These are phyloP conservation scores for Aeoliscus strigatus DNA, from an alignment of 2,797 vertebrate species.

Conservation along the genomic window DNA sequence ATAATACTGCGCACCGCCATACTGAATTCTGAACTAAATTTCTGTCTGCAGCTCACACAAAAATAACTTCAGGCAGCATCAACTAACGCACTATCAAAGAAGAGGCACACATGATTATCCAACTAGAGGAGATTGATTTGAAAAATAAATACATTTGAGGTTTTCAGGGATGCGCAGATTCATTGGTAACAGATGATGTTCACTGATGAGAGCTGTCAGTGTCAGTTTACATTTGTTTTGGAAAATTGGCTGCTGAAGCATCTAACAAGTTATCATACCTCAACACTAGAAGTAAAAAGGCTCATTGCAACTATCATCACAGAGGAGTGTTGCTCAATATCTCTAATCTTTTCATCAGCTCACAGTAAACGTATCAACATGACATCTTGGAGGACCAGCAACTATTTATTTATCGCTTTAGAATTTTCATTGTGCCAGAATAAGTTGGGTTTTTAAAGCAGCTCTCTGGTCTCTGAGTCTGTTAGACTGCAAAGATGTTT, in stretches of 20 bases:
- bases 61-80: too few species aligned
- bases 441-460: slow-evolving; percentile 21
- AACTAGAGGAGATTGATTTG: too few species aligned
- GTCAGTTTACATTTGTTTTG: slow-evolving; percentile 3
- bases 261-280: slow-evolving; percentile 14
- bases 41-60: too few species aligned
- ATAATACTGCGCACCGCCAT: too few species aligned
- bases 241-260: slow-evolving; percentile 21
- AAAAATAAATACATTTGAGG: too few species aligned
- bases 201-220: slow-evolving; percentile 2
- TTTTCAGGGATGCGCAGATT: too few species aligned
- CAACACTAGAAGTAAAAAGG: slow-evolving; percentile 7
- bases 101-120: too few species aligned
- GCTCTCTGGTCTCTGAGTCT: slow-evolving; percentile 37
- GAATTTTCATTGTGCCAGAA: slow-evolving; percentile 41
- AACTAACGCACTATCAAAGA: too few species aligned
- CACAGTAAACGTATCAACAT: too few species aligned
- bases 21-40: too few species aligned
- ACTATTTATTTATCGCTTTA: too few species aligned
- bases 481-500: slow-evolving; percentile 40
- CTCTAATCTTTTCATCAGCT: slow-evolving; percentile 11
- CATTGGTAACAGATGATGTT: too few species aligned
- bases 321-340: slow-evolving; percentile 26
- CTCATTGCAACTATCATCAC: not conserved
- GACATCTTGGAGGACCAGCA: slow-evolving; percentile 46